phyloP scores from a whole-genome alignment of 1,140 invertebrate genomes.

The Zaprionus nigranus region DNA sequence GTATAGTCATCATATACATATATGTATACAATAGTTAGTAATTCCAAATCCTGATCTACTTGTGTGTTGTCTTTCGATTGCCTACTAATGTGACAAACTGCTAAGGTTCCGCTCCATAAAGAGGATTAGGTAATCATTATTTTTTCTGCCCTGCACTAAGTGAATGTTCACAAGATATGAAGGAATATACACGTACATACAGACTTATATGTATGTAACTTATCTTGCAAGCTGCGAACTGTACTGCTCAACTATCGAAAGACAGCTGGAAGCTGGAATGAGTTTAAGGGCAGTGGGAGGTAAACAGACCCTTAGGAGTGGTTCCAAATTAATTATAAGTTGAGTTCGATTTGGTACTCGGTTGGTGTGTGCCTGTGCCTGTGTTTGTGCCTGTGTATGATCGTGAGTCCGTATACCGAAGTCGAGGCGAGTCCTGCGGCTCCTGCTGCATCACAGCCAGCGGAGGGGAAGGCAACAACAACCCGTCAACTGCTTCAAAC shows the following conservation, averaged over 20 bases:
- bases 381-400: conserved; percentile 12
- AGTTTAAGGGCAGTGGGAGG: too few species aligned
- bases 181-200: not conserved
- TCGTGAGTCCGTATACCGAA: conserved; percentile 11
- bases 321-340: conserved; percentile 77
- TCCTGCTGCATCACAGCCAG: conserved; percentile 31
- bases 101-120: too few species aligned
- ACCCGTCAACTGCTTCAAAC: conserved; percentile 69
- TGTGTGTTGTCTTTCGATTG: too few species aligned
- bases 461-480: conserved; percentile 51
- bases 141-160: too few species aligned
- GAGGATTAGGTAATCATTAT: too few species aligned
- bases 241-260: not conserved
- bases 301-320: not conserved
- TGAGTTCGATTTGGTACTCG: conserved; percentile 58
- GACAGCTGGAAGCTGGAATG: not conserved
- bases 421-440: conserved; percentile 36
- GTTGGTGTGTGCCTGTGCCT: conserved; percentile 6
- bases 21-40: too few species aligned
- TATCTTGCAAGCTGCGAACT: not conserved
- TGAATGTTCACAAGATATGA: not conserved
- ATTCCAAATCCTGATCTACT: too few species aligned
- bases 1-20: too few species aligned
- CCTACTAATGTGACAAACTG: too few species aligned
- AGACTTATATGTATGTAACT: not conserved